These are phyloP conservation scores for Camelus dromedarius DNA, from an alignment of 2,113 vertebrate genomes.

Conservation along the genomic window DNA sequence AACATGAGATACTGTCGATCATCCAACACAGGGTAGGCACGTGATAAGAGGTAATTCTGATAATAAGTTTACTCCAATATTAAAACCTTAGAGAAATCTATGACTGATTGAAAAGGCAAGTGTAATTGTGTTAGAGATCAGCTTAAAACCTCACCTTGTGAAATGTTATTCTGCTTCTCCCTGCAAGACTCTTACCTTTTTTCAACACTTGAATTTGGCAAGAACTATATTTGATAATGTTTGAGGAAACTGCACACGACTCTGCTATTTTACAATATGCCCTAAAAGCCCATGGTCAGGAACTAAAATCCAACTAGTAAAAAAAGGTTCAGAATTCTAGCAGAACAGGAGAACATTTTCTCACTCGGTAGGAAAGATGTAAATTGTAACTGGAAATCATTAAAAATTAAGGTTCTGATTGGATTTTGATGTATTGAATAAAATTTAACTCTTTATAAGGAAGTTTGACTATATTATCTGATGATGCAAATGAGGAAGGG, in stretches of 20 bases:
- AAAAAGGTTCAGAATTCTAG: constrained; percentile 54
- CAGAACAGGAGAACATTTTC: constrained; percentile 19
- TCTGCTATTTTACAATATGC: constrained; percentile 58
- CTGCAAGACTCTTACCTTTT: constrained; percentile 39
- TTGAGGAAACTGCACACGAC: background rate
- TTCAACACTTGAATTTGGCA: constrained; percentile 68
- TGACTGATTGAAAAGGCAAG: constrained; percentile 33
- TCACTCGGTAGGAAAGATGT: constrained; percentile 39
- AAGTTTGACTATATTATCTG: background rate
- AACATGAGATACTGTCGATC: background rate
- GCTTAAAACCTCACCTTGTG: constrained; percentile 60
- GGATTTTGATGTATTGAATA: constrained; percentile 32
- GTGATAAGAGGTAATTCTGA: background rate
- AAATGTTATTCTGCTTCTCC: constrained; percentile 68
- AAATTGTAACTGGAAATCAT: constrained; percentile 39
- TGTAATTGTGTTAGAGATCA: background rate
- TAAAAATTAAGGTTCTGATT: constrained; percentile 61
- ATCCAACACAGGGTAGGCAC: background rate
- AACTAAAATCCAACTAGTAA: constrained; percentile 39
- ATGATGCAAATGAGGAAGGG: background rate
- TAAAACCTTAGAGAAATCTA: background rate
- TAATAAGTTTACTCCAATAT: background rate
- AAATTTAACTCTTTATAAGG: constrained; percentile 33
- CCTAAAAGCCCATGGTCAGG: background rate
- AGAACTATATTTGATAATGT: constrained; percentile 54